Evolutionary conservation across 2,888 invertebrate species (phyloP), one percentile per base, ranked within the genome.

Genomic region (Myathropa florea): DNA sequence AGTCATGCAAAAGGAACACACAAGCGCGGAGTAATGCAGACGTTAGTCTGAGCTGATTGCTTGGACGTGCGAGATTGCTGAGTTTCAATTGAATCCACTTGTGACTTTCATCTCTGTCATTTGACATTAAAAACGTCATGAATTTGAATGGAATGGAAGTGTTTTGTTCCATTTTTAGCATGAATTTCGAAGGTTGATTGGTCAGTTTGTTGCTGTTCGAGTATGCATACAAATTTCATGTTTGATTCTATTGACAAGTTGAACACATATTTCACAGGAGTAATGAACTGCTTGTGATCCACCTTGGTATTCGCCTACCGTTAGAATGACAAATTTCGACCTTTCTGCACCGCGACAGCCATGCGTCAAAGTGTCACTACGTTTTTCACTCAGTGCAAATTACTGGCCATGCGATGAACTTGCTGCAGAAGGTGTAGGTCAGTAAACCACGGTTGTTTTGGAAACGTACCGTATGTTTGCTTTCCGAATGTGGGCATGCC

Each of bases 61-160:
- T 26, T 4, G 21, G 33, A 63, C 70, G 24, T 67, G 76, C 30
- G n/a, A 18, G 53, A 46, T 28, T 21, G 21, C 7, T 14, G 30
- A 4, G 14, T 53, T 4, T 39, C 59, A 18, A 14, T 30, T 70
- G 39, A 46, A n/a, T 63, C n/a, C 36, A 21, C 36, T 61, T 24
- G 28, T 9, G 10, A 64, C 78, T 71, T 71, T 78, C 71, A 64
- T 71, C 36, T 71, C 36, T 30, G 30, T 39, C 53, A 28, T 64
- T 71, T 78, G 78, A 59, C 77, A 77, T 70, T 77, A 28, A 33
- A 61, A 61, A 46, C 28, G n/a, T 18, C 68, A 61, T 68, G 24
- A 14, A 46, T n/a, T 12, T n/a, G 10, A 61, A 26, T 61, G 36
- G 55, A 65, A n/a, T n/a, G n/a, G n/a, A 67, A 65, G 65, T 28